These are phyloP conservation scores for Myotis findleyi DNA, from an alignment of 2,797 vertebrate species.

Conservation along the genomic window DNA sequence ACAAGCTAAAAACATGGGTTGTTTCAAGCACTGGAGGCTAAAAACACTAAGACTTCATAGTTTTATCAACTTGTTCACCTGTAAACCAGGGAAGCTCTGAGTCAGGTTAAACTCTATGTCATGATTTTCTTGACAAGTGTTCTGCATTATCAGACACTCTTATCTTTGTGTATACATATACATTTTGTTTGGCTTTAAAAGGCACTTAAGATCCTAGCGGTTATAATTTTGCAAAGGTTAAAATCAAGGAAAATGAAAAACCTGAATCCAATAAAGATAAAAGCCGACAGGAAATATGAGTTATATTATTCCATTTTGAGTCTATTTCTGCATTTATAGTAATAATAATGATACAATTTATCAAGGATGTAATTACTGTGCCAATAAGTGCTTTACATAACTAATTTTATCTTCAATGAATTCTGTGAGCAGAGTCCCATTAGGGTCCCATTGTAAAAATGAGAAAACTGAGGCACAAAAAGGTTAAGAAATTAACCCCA, in stretches of 20 bases:
- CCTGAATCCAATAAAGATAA: not conserved
- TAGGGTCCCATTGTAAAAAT: not conserved
- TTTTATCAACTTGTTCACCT: conserved; percentile 6
- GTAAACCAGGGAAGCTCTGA: conserved; percentile 1
- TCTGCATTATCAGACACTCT: not conserved
- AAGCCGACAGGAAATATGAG: not conserved
- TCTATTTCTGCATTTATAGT: not conserved
- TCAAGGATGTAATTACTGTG: not conserved
- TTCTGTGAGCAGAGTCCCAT: not conserved
- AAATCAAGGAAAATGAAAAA: conserved; percentile 50
- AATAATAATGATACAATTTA: not conserved
- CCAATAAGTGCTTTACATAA: not conserved
- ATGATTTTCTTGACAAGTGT: not conserved
- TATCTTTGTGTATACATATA: not conserved
- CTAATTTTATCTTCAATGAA: not conserved
- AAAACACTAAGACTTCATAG: conserved; percentile 1
- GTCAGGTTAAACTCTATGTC: not conserved
- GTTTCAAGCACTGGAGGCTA: not conserved
- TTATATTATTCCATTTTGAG: conserved; percentile 3
- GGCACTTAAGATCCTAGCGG: not conserved
- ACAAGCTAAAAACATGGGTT: conserved; percentile 41
- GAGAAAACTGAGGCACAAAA: conserved; percentile 10
- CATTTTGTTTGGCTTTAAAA: conserved; percentile 40
- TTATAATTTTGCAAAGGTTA: conserved; percentile 34
- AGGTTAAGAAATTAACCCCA: not conserved